Base-by-base conservation (phyloP, 2,113 vertebrate genomes). In the Ceuthmochares aereus region DNA sequence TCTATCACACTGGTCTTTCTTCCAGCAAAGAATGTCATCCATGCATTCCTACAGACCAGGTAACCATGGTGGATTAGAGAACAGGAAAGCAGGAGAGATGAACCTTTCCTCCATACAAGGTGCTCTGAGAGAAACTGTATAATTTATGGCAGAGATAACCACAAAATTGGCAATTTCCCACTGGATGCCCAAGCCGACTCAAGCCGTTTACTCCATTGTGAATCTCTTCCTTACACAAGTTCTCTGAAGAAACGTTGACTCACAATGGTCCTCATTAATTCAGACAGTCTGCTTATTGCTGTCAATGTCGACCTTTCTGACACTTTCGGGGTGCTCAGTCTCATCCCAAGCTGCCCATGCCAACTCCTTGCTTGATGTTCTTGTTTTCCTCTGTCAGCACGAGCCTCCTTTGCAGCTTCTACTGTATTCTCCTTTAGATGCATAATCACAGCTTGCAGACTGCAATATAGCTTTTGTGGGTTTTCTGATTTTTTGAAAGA, bases 371-470 rank as follows among this genome's bases (percentile, higher is more conserved):
- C 23, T 54, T n/a, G n/a, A n/a, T 51, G 27, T 7, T 36, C 12
- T 30, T 73, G 9, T 36, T 64, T 18, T 82, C 3, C 8, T 63
- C n/a, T 70, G 20, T 30, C 58, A 60, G 17, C 21, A 47, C 18
- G 42, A 56, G 13, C 3, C 2, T 6, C 10, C 8, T 40, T 64
- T 42, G 34, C 21, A 56, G 10, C 22, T 73, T 64, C n/a, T 60
- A 6, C 13, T 32, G 4, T n/a, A 30, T 32, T 78, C 84, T 64
- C 12, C 7, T 76, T 80, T 40, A 64, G 36, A 43, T 62, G 30
- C 17, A 19, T 17, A n/a, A 66, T 30, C 1, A 3, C 3, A 58
- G n/a, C 25, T 16, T 20, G 1, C n/a, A 18, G 0, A n/a, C 9
- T 20, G 4, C 29, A 49, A 83, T 5, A 60, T 12, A 40, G 13